phyloP scores from a whole-genome alignment of 2,797 vertebrate genomes.

The Gobionotothen gibberifrons region DNA sequence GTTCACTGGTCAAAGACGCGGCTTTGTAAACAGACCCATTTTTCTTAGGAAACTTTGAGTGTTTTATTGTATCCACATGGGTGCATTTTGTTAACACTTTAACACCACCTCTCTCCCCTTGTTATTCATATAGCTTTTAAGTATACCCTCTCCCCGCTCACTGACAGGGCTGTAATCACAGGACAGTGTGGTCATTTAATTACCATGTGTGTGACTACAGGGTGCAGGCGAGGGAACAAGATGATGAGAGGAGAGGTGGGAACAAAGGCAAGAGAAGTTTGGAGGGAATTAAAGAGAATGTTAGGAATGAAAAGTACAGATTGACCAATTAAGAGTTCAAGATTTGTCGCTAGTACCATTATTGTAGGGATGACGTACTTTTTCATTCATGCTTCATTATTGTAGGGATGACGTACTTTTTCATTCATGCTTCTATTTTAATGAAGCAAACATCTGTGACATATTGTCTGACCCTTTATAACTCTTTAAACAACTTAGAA shows the following conservation, averaged over 20 bases:
- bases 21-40: not conserved
- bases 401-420: too few species aligned
- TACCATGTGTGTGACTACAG: slow-evolving; percentile 24
- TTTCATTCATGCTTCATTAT: too few species aligned
- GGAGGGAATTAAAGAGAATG: not conserved
- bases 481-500: too few species aligned
- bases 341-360: too few species aligned
- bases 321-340: too few species aligned
- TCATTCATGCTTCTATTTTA: too few species aligned
- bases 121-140: slow-evolving; percentile 13
- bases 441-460: too few species aligned
- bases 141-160: slow-evolving; percentile 8
- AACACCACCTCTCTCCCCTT: not conserved
- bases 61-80: slow-evolving; percentile 13
- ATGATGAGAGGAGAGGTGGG: not conserved
- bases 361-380: too few species aligned
- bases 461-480: too few species aligned
- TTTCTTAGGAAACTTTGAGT: not conserved
- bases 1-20: not conserved
- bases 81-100: slow-evolving; percentile 22
- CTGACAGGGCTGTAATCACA: slow-evolving; percentile 62
- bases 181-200: slow-evolving; percentile 49
- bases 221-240: slow-evolving; percentile 22
- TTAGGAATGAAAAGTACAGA: too few species aligned
- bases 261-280: not conserved